Base-by-base conservation (phyloP, 1,140 invertebrate species). In the Psix sp. region DNA sequence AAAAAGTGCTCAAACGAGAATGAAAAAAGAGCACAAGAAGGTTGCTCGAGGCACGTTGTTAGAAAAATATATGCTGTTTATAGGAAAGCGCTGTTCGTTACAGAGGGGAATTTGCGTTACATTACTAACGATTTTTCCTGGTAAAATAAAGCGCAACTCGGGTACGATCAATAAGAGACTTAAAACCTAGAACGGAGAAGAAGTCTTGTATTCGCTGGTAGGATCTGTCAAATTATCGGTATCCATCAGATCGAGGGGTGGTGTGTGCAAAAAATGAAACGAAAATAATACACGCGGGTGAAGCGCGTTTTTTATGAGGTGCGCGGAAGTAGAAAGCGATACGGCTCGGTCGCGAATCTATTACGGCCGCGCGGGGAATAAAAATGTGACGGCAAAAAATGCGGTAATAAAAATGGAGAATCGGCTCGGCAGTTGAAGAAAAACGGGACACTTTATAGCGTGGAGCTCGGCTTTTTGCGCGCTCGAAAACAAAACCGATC, bases 381-480 rank as follows among this genome's bases (percentile, higher is more conserved):
- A 24, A 13, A 33, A n/a, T n/a, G n/a, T n/a, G n/a, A n/a, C n/a
- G n/a, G n/a, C 42, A 49, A 71, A 62, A 62, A 56, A 13, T 17
- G 33, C 35, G 49, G 36, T 10, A 43, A 57, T 29, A 71, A 71
- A 71, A 54, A n/a, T 70, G 43, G 20, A 45, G 36, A 65, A 46
- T 46, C 54, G 49, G 21, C 21, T 24, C 60, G 15, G 3, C 9
- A 17, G 45, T 11, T 17, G 21, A 40, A 48, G 65, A 52, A 72
- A 49, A 65, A 59, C 33, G 21, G 24, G 51, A 48, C 48, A 51
- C 13, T 62, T 62, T 62, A 62, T 62, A 51, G 24, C 26, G 45
- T 49, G 36, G 31, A 42, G 36, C 45, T 49, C 16, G 54, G 45
- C 7, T 24, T 24, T 24, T 24, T 3, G 3, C 21, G 7, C 3